Conservation (phyloP, 2,797 vertebrate genomes). For the Molothrus aeneus region DNA sequence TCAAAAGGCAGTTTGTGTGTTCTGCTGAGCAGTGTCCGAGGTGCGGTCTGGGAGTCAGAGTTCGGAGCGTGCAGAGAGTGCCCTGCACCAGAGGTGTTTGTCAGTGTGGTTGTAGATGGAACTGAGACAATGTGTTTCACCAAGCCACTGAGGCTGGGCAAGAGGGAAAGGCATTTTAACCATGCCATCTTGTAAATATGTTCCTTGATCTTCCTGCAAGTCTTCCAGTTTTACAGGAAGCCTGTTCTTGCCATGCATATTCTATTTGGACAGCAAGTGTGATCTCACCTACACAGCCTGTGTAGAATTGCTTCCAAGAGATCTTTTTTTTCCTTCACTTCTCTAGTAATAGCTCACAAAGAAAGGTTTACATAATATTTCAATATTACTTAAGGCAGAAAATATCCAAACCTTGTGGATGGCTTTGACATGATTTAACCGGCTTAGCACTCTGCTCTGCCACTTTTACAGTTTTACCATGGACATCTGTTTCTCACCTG, state of each 20-base stretch:
- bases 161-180: neutral
- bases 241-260: slow-evolving; percentile 9
- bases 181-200: slow-evolving; percentile 33
- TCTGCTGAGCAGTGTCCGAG: neutral
- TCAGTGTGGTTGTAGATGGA: neutral
- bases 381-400: slow-evolving; percentile 34
- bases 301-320: slow-evolving; percentile 8
- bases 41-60: neutral
- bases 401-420: slow-evolving; percentile 22
- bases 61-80: neutral
- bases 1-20: neutral
- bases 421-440: slow-evolving; percentile 12
- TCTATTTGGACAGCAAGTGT: slow-evolving; percentile 47
- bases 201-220: slow-evolving; percentile 36
- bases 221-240: slow-evolving; percentile 41
- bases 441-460: neutral
- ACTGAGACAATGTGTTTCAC: neutral
- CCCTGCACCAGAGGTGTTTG: neutral
- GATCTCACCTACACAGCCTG: slow-evolving; percentile 47
- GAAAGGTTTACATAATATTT: slow-evolving; percentile 53
- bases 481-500: neutral
- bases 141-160: slow-evolving; percentile 16
- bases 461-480: neutral
- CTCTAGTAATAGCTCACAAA: slow-evolving; percentile 30
- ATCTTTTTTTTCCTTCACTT: neutral